Evolutionary conservation across 1,140 invertebrate species (phyloP).

Genomic region (Rhizoglyphus robini): DNA sequence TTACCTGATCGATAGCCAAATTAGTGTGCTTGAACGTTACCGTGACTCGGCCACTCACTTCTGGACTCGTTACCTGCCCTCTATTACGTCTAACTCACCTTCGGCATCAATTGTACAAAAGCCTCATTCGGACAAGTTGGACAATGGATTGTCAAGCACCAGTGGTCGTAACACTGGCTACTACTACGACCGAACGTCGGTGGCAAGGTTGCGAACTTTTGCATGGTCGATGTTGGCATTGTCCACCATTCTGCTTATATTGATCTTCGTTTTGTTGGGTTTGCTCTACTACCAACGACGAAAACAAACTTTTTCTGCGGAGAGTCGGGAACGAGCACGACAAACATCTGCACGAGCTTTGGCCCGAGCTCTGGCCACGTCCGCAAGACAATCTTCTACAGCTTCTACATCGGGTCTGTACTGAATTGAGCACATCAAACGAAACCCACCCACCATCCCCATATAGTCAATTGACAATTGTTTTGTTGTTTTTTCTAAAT

Average conservation of each 20-base stretch:
- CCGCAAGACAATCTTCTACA: neutral
- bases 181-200: neutral
- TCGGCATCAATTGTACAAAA: neutral
- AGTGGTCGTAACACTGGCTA: neutral
- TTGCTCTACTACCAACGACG: conserved; percentile 27
- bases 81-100: conserved; percentile 17
- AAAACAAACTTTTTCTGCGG: conserved; percentile 27
- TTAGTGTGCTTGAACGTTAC: conserved; percentile 14
- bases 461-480: neutral
- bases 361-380: neutral
- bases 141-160: neutral
- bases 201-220: conserved; percentile 23
- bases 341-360: neutral
- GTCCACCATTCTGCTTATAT: conserved; percentile 23
- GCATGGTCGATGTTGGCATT: conserved; percentile 29
- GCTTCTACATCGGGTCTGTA: conserved; percentile 25
- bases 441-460: neutral
- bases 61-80: conserved; percentile 24
- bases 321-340: neutral
- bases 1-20: conserved; percentile 23
- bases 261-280: conserved; percentile 26
- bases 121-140: conserved; percentile 6
- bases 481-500: neutral
- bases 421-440: conserved; percentile 28
- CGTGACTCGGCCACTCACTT: conserved; percentile 21